Base-by-base conservation (phyloP, 2,797 vertebrate genomes). In the Pterois miles region DNA sequence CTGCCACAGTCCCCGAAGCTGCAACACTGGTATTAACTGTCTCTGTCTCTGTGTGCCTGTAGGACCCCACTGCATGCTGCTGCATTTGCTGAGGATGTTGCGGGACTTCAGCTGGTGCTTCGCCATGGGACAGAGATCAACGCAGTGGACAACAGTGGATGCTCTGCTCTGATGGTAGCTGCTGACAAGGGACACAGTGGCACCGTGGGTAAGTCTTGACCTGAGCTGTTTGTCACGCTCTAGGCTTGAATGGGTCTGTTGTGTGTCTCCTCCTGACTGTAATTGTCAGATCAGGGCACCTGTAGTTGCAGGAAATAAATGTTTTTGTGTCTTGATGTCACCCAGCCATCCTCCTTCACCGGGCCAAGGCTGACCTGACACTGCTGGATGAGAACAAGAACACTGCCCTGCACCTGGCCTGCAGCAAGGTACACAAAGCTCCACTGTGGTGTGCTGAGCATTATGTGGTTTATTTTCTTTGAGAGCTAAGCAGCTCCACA, bases 361-460 rank as follows among this genome's bases (percentile, higher is more conserved):
- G 96, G 88, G 97, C 97, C 36, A 97, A 98, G 95, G 97, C 97
- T n/a, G 97, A 99, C 88, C 93, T 98, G 86, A 97, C 97, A 80
- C 95, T 99, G 95, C 95, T 97, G 92, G 98, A 99, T 73, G 95
- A 96, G 90, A 98, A 97, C 94, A 97, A 96, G 95, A 99, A 99
- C 96, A 99, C 98, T 82, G 98, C 98, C 94, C 97, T 99, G 90
- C 98, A 99, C 93, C 93, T 99, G 95, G 98, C 98, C 92, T 99
- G 98, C 95, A 97, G 96, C 96, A 98, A 98, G 96, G 98, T 99
- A 89, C 58, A 4, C 54, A 62, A n/a, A 11, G 53, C 54, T 62
- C 23, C 25, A 23, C 46, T 31, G n/a, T 27, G 7, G 4, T 16
- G 23, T 36, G 40, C 60, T 38, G 36, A 66, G 31, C 23, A 38